Conservation (phyloP, 1,140 invertebrate genomes). For the Magallana ariakensis region DNA sequence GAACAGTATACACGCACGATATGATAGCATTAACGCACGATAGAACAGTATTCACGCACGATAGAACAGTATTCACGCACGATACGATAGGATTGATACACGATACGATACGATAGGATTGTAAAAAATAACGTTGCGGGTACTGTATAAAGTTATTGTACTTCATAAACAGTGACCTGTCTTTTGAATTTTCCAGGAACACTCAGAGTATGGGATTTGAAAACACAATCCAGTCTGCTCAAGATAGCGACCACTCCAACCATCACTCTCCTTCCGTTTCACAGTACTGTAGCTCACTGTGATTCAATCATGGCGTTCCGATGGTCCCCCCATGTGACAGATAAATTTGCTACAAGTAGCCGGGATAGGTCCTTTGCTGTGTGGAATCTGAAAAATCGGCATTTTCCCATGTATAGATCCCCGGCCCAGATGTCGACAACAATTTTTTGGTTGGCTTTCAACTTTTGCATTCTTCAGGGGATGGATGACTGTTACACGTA, state of each 20-base stretch:
- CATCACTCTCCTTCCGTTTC: not conserved
- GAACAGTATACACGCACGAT: no score
- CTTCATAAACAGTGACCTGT: no score
- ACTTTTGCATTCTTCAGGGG: constrained; percentile 36
- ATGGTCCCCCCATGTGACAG: constrained; percentile 41
- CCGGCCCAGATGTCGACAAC: not conserved
- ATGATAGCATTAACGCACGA: no score
- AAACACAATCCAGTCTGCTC: constrained; percentile 10
- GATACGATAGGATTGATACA: no score
- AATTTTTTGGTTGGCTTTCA: constrained; percentile 19
- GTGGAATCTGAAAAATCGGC: constrained; percentile 39
- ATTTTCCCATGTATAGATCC: not conserved
- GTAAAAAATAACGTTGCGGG: no score
- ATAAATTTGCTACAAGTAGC: constrained; percentile 38
- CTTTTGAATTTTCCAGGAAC: constrained; percentile 21
- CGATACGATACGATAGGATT: no score
- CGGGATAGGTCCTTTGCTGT: constrained; percentile 27
- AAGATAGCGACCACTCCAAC: constrained; percentile 21
- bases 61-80: no score
- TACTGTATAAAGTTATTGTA: no score
- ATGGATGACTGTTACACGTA: constrained; percentile 45
- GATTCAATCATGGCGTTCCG: constrained; percentile 7
- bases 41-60: no score
- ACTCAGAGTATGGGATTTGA: constrained; percentile 42
- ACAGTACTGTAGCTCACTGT: not conserved